These are phyloP conservation scores for Brassicogethes aeneus DNA, from an alignment of 2,888 invertebrate species.

Conservation along the genomic window DNA sequence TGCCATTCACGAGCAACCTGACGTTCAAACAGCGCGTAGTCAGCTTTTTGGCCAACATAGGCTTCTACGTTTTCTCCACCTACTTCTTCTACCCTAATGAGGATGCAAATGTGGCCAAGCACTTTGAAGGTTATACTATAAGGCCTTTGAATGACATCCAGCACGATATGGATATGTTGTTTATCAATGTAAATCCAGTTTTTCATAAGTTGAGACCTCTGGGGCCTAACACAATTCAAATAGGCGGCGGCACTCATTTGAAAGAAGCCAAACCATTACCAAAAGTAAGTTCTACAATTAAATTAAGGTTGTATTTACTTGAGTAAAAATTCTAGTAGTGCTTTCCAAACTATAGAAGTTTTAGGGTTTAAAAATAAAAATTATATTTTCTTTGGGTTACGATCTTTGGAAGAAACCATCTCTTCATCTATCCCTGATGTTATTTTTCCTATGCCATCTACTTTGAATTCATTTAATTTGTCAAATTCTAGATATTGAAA, in stretches of 20 bases:
- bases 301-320: too few species aligned
- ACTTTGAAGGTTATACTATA: constrained; percentile 22
- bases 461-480: too few species aligned
- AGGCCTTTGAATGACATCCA: constrained; percentile 20
- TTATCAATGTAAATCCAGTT: constrained; percentile 29
- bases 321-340: too few species aligned
- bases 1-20: constrained; percentile 12
- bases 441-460: too few species aligned
- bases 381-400: too few species aligned
- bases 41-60: constrained; percentile 5
- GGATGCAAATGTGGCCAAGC: constrained; percentile 16
- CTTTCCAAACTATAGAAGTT: too few species aligned
- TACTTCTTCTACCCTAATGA: constrained; percentile 13
- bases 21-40: constrained; percentile 9
- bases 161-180: constrained; percentile 25
- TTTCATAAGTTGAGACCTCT: constrained; percentile 26
- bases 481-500: too few species aligned
- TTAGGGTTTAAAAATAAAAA: too few species aligned
- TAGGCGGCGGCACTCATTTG: constrained; percentile 29
- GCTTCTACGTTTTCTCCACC: constrained; percentile 2
- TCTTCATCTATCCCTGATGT: too few species aligned
- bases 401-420: too few species aligned
- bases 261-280: constrained; percentile 19
- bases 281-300: constrained; percentile 17
- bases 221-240: constrained; percentile 27